phyloP scores from a whole-genome alignment of 2,797 vertebrate genomes.

The Gymnothorax reevesii region DNA sequence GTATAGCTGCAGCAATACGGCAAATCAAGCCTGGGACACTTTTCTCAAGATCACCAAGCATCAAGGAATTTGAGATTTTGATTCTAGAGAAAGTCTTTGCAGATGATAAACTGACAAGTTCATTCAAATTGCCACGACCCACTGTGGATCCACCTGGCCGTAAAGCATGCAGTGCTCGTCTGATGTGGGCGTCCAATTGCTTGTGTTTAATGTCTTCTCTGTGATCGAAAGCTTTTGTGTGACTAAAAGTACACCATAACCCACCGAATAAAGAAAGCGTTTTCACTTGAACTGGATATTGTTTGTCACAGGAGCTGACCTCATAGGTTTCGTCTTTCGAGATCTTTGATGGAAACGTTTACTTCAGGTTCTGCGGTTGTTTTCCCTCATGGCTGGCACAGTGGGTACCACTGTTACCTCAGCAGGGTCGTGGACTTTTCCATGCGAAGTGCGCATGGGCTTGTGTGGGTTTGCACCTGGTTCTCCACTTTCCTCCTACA shows the following conservation, averaged over 20 bases:
- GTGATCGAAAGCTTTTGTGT: neutral
- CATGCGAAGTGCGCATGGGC: too few species aligned
- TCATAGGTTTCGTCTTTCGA: neutral
- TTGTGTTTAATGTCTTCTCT: neutral
- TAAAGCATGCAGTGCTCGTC: neutral
- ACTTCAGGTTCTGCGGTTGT: neutral
- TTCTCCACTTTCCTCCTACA: too few species aligned
- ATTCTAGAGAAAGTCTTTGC: neutral
- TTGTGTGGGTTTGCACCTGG: too few species aligned
- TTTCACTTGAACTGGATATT: neutral
- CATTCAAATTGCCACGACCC: neutral
- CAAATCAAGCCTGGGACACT: neutral
- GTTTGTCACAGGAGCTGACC: neutral
- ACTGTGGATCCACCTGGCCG: neutral
- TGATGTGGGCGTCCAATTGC: neutral
- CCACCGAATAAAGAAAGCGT: neutral
- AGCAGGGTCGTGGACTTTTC: too few species aligned
- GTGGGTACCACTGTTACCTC: too few species aligned
- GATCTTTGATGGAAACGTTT: neutral
- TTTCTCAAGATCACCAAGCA: neutral
- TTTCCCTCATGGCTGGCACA: neutral
- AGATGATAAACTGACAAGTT: neutral
- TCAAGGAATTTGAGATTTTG: neutral
- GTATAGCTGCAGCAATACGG: neutral
- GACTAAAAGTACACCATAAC: neutral